Percentiles rank a stretch among this genome's conserved stretches.
phyloP scores from a whole-genome alignment of 1,140 invertebrate species.

The Drosophila neocordata region DNA sequence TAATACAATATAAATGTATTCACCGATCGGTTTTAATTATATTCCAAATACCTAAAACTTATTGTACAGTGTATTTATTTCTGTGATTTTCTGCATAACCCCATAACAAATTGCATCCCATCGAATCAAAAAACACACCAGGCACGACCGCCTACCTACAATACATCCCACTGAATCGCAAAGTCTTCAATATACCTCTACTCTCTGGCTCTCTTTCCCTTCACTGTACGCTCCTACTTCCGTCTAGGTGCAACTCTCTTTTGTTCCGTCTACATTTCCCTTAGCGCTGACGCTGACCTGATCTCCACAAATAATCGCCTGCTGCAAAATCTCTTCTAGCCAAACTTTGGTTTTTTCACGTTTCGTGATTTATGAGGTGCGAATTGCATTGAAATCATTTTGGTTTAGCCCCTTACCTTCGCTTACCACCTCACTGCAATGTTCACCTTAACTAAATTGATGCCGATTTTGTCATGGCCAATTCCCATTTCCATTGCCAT shows the following conservation, averaged over 20 bases:
- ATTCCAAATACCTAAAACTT: background rate
- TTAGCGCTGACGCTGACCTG: constrained; percentile 16
- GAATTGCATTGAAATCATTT: constrained; percentile 81
- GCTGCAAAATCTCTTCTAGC: constrained; percentile 31
- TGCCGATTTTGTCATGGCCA: constrained; percentile 65
- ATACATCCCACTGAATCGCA: constrained; percentile 30
- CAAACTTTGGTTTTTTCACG: constrained; percentile 58
- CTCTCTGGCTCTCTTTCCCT: too few relatives aligned
- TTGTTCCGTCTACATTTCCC: constrained; percentile 29
- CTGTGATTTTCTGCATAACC: constrained; percentile 26
- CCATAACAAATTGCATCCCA: constrained; percentile 57
- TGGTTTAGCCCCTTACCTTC: constrained; percentile 26
- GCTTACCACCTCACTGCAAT: background rate
- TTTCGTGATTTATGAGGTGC: constrained; percentile 83
- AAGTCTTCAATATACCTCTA: constrained; percentile 8
- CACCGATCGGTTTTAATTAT: background rate
- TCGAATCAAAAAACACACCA: constrained; percentile 41
- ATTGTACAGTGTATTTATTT: constrained; percentile 23
- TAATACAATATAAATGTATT: too few relatives aligned
- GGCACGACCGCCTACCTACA: constrained; percentile 50
- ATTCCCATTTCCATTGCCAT: constrained; percentile 48
- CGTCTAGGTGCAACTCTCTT: background rate
- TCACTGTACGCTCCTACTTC: background rate
- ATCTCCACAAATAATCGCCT: constrained; percentile 10
- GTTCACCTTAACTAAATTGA: constrained; percentile 73